Evolutionary conservation across 2,113 vertebrate genomes (phyloP), one percentile per base, ranked within the genome.

Genomic region (Triplophysa rosa): DNA sequence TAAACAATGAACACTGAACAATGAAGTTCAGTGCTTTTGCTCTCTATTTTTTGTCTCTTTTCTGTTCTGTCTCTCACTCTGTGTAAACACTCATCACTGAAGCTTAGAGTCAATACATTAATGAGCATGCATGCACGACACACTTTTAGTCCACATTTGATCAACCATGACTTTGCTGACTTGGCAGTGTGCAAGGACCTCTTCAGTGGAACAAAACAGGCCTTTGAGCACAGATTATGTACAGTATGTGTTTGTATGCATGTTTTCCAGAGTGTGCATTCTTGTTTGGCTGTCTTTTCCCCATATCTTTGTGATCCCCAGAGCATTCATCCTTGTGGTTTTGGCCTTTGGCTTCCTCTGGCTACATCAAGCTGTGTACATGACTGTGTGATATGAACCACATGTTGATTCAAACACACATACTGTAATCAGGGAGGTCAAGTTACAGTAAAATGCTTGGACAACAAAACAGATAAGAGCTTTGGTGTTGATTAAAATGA

Each of bases 311-410:
- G 74, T 59, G 62, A 72, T 77, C 62, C 75, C 37, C 33, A 56
- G 33, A 66, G 80, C 33, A 19, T 49, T 82, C 75, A 78, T 72
- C 52, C 2, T 16, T 56, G 56, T 47, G 58, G 33, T 73, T 45
- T 71, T 19, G 52, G 68, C 23, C 71, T 78, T 24, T 45, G 52
- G 40, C 58, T 69, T 19, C 13, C 61, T 29, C 59, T 76, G 76
- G 42, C 62, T 63, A 47, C 75, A 74, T 77, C 63, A 61, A 71
- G 71, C 49, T 54, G 11, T 80, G 33, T 62, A 49, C 71, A 37
- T 24, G 79, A 23, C 7, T 54, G 63, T 69, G 23, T 29, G 73
- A 79, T 84, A 17, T 62, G 52, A 82, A 77, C 80, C 83, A 84
- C 69, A 80, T 81, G 52, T 58, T 56, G 71, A 76, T 23, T 72